phyloP scores from a whole-genome alignment of 2,888 invertebrate species.

The Acronicta leporina region DNA sequence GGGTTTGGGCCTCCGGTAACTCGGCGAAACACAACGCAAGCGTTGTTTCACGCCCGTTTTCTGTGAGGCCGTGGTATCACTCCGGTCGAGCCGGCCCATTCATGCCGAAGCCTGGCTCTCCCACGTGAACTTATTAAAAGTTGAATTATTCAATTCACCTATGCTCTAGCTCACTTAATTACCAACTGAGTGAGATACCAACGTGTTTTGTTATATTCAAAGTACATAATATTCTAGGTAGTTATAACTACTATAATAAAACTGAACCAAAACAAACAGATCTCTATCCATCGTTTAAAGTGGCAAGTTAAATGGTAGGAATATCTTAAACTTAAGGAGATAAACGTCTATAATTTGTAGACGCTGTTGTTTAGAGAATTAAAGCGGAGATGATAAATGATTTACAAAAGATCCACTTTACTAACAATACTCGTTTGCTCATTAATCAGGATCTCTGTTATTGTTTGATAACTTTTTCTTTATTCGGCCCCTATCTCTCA shows the following conservation, averaged over 20 bases:
- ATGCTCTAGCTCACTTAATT: too few relatives aligned
- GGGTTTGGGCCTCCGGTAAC: too few relatives aligned
- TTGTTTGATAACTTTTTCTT: conserved; percentile 29
- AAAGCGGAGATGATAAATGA: conserved; percentile 27
- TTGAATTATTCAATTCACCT: too few relatives aligned
- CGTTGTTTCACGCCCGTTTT: too few relatives aligned
- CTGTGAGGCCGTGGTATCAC: too few relatives aligned
- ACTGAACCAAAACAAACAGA: conserved; percentile 39
- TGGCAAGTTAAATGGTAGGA: conserved; percentile 37
- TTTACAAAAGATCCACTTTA: conserved; percentile 52
- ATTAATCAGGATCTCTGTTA: conserved; percentile 47
- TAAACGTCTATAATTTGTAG: conserved; percentile 44
- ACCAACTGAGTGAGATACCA: too few relatives aligned
- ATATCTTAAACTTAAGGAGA: conserved; percentile 30
- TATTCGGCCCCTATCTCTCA: background rate
- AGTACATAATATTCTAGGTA: too few relatives aligned
- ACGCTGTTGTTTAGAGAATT: conserved; percentile 31
- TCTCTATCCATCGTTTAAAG: conserved; percentile 32
- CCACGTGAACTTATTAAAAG: too few relatives aligned
- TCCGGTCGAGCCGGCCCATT: too few relatives aligned
- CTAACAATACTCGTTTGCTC: conserved; percentile 35
- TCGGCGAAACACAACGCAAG: too few relatives aligned
- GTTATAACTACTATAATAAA: background rate
- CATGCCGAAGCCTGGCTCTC: too few relatives aligned
- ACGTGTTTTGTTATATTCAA: too few relatives aligned